Evolutionary conservation across 2,888 invertebrate genomes (phyloP), one percentile per base, ranked within the genome.

Genomic region (Prenolepis imparis): DNA sequence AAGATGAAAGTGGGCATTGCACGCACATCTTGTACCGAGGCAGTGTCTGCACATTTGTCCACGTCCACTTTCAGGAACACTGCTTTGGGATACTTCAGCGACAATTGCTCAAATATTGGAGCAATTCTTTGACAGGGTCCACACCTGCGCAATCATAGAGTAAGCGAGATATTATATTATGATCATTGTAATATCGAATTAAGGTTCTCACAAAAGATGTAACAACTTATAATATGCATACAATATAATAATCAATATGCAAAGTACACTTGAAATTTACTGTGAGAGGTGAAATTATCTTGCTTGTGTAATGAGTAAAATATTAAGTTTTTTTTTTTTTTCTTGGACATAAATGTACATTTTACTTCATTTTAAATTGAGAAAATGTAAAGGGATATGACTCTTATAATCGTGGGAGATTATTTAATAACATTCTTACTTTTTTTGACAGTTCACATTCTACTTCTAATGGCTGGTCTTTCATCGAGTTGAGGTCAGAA

Each of bases 1-100:
- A 99, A 98, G 90, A 99, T 97, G 93, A 99, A 99, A 0, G 99
- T 99, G 36, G 99, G 99, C 99, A 99, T 99, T 0, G 99, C 98
- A 82, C 97, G 97, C 59, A 99, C 98, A 78, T 98, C 98, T 93
- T 99, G 98, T 18, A 96, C 96, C 39, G 97, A 96, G 1, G 99
- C 98, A 12, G 98, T 98, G 90, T 98, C 98, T 90, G 97, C 97
- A 92, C 98, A 99, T 95, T 97, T 97, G 93, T 99, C 99, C 24
- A 99, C 99, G 95, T 99, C 99, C 11, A 99, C 98, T 95, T 99
- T 98, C 21, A 99, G 95, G 93, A 99, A 99, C 21, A 98, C 96
- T 18, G 98, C 99, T 90, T 97, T 96, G 0, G 98, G 97, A 95
- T 98, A 99, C 95, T 98, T 98, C 11, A 96, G 96, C 28, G 99